Evolutionary conservation across 1,140 invertebrate genomes (phyloP).

Genomic region (Pentalonia nigronervosa): DNA sequence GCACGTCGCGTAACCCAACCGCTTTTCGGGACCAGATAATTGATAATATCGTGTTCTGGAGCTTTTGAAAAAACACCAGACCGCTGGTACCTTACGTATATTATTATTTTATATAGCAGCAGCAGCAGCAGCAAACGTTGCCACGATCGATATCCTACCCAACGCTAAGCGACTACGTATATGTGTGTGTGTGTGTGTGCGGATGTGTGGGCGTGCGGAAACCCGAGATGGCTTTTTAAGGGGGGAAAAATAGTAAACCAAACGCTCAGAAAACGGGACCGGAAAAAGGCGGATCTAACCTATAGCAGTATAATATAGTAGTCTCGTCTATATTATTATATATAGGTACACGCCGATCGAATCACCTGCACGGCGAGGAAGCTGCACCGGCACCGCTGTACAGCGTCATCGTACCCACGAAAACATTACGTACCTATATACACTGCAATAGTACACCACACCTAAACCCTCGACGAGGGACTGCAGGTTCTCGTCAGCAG

Average conservation of each 20-base stretch:
- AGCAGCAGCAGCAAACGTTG: neutral
- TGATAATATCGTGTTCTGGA: neutral
- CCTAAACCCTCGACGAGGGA: neutral
- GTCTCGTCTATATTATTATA: neutral
- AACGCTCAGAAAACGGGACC: neutral
- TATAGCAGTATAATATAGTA: neutral
- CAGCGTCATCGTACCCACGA: neutral
- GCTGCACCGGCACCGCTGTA: no score
- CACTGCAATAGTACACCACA: neutral
- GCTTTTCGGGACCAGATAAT: neutral
- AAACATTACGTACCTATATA: no score
- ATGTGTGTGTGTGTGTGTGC: neutral
- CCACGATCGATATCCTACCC: neutral
- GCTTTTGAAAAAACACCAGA: neutral
- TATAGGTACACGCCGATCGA: neutral
- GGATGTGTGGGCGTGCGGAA: conserved; percentile 45
- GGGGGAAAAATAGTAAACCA: neutral
- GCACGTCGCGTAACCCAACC: no score
- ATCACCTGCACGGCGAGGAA: neutral
- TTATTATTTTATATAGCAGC: no score
- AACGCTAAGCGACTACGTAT: no score
- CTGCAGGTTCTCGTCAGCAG: neutral
- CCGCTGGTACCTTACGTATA: neutral
- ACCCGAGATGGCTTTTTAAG: conserved; percentile 16
- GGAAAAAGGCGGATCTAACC: neutral